Conservation (phyloP, 2,888 invertebrate genomes). For the Ormyrus thymus region DNA sequence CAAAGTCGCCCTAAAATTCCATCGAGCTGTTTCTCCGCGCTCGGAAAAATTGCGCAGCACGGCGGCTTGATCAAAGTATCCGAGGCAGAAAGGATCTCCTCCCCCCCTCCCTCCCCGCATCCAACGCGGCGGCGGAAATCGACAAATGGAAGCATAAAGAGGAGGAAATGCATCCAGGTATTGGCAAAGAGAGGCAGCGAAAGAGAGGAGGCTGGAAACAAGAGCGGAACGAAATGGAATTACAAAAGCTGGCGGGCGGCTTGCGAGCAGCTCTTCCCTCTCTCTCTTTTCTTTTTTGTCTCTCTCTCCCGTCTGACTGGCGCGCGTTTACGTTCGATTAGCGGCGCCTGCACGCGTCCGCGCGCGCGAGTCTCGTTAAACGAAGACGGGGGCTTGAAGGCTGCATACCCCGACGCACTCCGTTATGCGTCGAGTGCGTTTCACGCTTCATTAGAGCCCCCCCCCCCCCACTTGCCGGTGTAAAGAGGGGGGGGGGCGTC, state of each 20-base stretch:
- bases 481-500: no score
- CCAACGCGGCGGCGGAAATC: no score
- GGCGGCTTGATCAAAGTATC: no score
- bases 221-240: background rate
- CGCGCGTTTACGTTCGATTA: conserved; percentile 38
- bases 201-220: background rate
- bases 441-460: conserved; percentile 7
- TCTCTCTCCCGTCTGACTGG: background rate
- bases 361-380: conserved; percentile 14
- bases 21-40: no score
- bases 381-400: background rate
- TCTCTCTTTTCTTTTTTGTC: background rate
- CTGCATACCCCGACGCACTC: background rate
- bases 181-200: background rate
- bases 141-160: background rate
- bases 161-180: background rate
- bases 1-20: no score
- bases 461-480: no score
- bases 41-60: no score
- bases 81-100: no score
- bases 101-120: no score
- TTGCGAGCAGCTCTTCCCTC: background rate
- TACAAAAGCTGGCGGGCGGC: background rate
- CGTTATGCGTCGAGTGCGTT: background rate
- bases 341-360: conserved; percentile 8